Base-by-base conservation (phyloP, 2,113 vertebrate species). In the Hoplias malabaricus region DNA sequence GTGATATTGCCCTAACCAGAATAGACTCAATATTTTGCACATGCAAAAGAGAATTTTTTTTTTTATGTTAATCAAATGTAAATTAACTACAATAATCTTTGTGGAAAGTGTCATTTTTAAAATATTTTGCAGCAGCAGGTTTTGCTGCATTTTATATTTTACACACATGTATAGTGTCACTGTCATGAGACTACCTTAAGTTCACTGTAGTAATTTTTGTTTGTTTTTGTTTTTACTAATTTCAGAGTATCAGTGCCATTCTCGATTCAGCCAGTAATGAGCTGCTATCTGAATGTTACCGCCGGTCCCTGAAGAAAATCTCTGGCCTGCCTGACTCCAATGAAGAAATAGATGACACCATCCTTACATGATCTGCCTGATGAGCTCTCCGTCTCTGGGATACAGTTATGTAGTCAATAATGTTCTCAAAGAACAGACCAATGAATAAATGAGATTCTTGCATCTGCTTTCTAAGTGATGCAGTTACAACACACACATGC, bases 291-390 rank as follows among this genome's bases (percentile, higher is more conserved):
- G 98, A 99, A 13, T 94, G 96, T 87, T 91, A 93, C 86, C 93
- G 96, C 50, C 91, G 97, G 16, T 98, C 96, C n/a, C 88, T 99
- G 87, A 95, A 93, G 91, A 99, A 97, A 90, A 94, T 99, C 36
- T 93, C 95, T 62, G 84, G 92, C 82, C 93, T 93, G 84, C 90
- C 92, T 0, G 98, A 99, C 89, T 96, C 95, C 12, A 91, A 85
- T 2, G 98, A 99, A 89, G 96, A 97, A 85, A 95, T 99, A 0
- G 98, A 99, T 0, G 98, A 99, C 88, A 99, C 96, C 50, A 97
- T 99, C 81, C 91, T 99, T 80, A 98, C 96, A 84, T 99, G 95
- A 98, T 87, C n/a, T 70, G 84, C 65, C 38, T 29, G 72, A 69
- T 85, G 80, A 69, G 66, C 67, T 54, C 34, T 10, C n/a, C 34